phyloP scores from a whole-genome alignment of 2,113 vertebrate genomes.

The Passer domesticus region DNA sequence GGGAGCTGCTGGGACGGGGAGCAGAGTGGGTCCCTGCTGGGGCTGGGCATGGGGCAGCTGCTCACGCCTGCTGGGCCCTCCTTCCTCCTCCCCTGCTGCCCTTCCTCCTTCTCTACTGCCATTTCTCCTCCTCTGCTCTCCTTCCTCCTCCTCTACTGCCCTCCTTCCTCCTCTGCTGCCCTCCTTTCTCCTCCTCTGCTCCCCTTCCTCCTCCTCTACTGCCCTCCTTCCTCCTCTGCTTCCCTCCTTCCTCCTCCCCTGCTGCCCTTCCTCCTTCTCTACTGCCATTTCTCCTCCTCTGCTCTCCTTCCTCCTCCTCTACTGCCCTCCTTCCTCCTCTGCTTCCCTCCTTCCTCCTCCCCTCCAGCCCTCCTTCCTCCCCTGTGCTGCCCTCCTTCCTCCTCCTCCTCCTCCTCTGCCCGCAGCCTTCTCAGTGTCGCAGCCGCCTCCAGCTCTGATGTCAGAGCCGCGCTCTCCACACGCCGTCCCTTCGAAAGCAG shows the following conservation, averaged over 20 bases:
- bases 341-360: not conserved
- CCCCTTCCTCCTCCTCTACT: not conserved
- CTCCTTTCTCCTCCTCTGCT: not conserved
- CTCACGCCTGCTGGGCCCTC: not conserved
- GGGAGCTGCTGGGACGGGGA: not conserved
- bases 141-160: not conserved
- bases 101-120: not conserved
- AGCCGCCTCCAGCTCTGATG: conserved; percentile 30
- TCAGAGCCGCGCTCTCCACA: not conserved
- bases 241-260: not conserved
- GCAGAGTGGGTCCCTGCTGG: not conserved
- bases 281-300: not conserved
- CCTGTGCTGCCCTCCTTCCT: not conserved
- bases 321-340: not conserved
- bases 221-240: not conserved
- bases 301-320: not conserved
- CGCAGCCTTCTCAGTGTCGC: not conserved
- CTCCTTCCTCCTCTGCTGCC: not conserved
- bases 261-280: not conserved
- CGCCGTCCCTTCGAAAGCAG: not conserved
- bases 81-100: not conserved
- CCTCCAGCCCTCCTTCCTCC: too few species aligned
- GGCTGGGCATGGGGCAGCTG: not conserved
- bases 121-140: not conserved
- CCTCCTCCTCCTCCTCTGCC: not conserved